Conservation (phyloP, 2,113 vertebrate genomes). For the Xenopus borealis region DNA sequence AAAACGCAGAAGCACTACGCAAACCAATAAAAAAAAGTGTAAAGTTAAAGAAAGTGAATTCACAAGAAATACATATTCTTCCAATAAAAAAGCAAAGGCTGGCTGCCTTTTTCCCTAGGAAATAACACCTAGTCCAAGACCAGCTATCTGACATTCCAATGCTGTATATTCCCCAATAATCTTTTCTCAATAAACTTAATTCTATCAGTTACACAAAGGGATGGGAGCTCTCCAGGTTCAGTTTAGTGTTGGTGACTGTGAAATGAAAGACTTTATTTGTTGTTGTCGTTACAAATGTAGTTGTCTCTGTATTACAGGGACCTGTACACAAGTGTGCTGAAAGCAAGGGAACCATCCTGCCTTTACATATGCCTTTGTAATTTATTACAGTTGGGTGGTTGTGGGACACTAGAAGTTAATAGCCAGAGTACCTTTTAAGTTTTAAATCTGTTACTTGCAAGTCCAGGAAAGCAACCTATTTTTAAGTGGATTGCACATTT, state of each 20-base stretch:
- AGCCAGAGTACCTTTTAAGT: conserved; percentile 54
- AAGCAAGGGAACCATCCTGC: background rate
- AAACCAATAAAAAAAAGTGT: conserved; percentile 89
- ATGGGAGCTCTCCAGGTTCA: background rate
- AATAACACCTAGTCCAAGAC: conserved; percentile 59
- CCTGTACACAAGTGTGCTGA: background rate
- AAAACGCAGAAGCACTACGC: conserved; percentile 74
- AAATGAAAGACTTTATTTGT: background rate
- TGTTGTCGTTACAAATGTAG: background rate
- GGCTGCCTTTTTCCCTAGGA: conserved; percentile 91
- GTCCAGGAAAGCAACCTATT: conserved; percentile 77
- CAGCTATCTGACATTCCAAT: background rate
- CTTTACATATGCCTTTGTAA: conserved; percentile 74
- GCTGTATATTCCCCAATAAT: background rate
- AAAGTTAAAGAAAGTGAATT: conserved; percentile 98
- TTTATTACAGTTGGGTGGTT: conserved; percentile 62
- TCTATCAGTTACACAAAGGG: background rate
- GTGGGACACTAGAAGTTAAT: conserved; percentile 55
- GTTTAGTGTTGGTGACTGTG: background rate
- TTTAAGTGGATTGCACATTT: conserved; percentile 80
- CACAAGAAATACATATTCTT: conserved; percentile 96
- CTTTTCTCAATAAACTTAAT: background rate
- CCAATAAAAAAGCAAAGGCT: conserved; percentile 98
- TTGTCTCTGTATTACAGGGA: background rate
- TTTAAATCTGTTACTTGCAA: conserved; percentile 60